These are phyloP conservation scores for Cephus spinipes DNA, from an alignment of 2,888 invertebrate genomes.

Conservation along the genomic window DNA sequence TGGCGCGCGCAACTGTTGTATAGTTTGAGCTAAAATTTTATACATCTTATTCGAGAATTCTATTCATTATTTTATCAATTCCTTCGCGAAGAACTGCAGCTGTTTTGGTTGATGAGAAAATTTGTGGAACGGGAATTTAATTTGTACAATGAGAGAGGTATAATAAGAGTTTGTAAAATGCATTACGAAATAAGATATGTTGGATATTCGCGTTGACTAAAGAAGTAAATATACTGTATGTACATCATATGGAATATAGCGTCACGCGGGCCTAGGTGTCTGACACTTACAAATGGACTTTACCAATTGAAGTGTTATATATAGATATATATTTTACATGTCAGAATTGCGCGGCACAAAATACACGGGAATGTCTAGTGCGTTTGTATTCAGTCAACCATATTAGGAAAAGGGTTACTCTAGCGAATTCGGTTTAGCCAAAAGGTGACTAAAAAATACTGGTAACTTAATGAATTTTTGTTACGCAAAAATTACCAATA, in stretches of 20 bases:
- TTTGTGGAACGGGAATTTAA: neutral
- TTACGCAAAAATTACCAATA: too few relatives aligned
- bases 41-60: neutral
- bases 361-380: neutral
- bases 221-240: neutral
- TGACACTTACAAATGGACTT: neutral
- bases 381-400: too few relatives aligned
- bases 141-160: neutral
- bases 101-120: neutral
- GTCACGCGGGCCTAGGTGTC: neutral
- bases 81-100: neutral
- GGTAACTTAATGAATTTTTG: too few relatives aligned
- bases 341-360: neutral
- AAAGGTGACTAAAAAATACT: too few relatives aligned
- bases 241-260: neutral
- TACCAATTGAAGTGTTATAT: neutral
- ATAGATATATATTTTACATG: neutral
- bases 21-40: neutral
- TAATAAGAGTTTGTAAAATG: neutral
- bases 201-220: neutral
- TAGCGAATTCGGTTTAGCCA: too few relatives aligned
- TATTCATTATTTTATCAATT: too few relatives aligned
- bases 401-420: too few relatives aligned
- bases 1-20: neutral
- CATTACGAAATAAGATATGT: neutral